Base-by-base conservation (phyloP, 2,888 invertebrate genomes). In the Phalera bucephala region DNA sequence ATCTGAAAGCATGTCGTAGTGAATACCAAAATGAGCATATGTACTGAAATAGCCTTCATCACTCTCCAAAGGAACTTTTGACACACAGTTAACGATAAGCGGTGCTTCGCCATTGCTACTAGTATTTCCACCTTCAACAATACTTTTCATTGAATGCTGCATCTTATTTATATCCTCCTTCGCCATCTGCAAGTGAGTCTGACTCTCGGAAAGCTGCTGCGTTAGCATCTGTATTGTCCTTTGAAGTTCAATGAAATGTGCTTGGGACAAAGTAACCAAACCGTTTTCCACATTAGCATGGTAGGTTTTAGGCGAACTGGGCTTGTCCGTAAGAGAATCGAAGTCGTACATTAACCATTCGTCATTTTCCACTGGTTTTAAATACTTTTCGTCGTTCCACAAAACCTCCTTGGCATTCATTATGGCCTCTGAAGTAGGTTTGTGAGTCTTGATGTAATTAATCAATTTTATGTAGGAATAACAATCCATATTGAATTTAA, bases 1-100 rank as follows among this genome's bases (percentile, higher is more conserved):
- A 72, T 97, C 97, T 91, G 95, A 94, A 21, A 99, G 90, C 99
- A 99, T 99, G 68, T 97, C 97, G 70, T 96, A 94, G 81, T 99
- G 99, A 64, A 98, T 98, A 12, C 94, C 94, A 81, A 95, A 97
- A 82, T 97, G 97, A 32, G 96, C 94, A 68, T 98, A 98, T 1
- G 96, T 95, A 64, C 91, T 93, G 52, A 96, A 96, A 76, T 96
- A 96, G 29, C 93, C 93, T 58, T 93, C 93, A 71, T 97, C 97
- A 57, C 92, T 91, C 58, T 92, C 91, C 31, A 92, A 66, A 30
- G 91, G 91, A 28, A 92, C 81, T 56, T 90, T 81, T 5, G 79
- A 77, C 0, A 83, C 83, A 64, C 84, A 80, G 45, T 87, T 83
- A 0, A 76, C 66, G 12, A 72, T 58, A 10, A 48, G 43, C 12